Base-by-base conservation (phyloP, 2,797 vertebrate species). In the Melopsittacus undulatus region DNA sequence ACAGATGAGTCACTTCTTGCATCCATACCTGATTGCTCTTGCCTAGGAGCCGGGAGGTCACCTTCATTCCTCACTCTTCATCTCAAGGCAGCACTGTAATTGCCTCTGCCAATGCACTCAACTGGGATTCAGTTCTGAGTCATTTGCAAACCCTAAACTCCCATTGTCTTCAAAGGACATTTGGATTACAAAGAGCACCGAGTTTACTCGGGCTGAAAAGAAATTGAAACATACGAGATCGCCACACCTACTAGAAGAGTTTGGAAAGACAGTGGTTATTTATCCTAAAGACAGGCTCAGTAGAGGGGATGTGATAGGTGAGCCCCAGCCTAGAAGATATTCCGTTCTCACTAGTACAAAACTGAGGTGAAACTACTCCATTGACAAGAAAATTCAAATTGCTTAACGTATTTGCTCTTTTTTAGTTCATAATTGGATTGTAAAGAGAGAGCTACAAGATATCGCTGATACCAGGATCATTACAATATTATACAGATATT, bases 141-240 rank as follows among this genome's bases (percentile, higher is more conserved):
- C 96, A 97, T 83, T 59, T 93, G 59, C 85, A 94, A 95, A 62
- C 72, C 61, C 56, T 94, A 49, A 89, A 78, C 81, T 96, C 70
- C 51, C 45, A 75, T 80, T 95, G 95, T 92, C 94, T 96, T 97
- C 93, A 97, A 97, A 96, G 93, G 86, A 80, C 68, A 14, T 87
- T 94, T 70, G 81, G 88, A 94, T 97, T 96, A 93, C 75, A 86
- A 92, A 84, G 88, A 74, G 51, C 69, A 61, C 16, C 9, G 49
- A 34, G 43, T 89, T 96, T 86, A 76, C 87, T 90, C 34, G 72
- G 77, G 48, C 72, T 93, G 88, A 64, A 88, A 88, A 90, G 87
- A 91, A 89, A 80, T 68, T 72, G 93, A 94, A 96, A 77, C 75
- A 40, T 49, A 23, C 0, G 57, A 89, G 51, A 63, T 80, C 1